Evolutionary conservation across 2,888 invertebrate species (phyloP).

Genomic region (Dicroscelio sp.): DNA sequence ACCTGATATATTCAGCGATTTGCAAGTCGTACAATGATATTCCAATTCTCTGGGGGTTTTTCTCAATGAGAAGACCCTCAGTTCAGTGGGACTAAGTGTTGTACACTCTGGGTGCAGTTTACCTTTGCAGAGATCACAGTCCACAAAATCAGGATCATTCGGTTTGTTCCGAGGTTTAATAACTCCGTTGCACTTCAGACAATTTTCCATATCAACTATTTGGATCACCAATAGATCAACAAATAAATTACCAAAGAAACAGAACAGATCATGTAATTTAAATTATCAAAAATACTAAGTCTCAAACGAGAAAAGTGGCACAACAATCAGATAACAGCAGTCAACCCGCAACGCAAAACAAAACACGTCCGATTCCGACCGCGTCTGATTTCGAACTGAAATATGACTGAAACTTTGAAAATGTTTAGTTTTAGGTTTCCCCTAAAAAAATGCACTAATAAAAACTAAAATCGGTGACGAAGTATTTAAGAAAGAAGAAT

Average conservation of each 20-base stretch:
- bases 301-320: no score
- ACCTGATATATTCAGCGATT: not conserved
- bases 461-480: no score
- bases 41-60: slow-evolving; percentile 2
- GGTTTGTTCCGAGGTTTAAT: not conserved
- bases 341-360: slow-evolving; percentile 9
- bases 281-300: no score
- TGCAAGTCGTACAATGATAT: not conserved
- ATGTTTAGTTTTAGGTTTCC: no score
- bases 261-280: no score
- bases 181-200: not conserved
- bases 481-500: no score
- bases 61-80: not conserved
- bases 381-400: no score
- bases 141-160: not conserved
- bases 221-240: no score
- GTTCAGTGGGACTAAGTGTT: not conserved
- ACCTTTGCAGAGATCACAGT: not conserved
- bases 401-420: no score
- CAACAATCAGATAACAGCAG: not conserved
- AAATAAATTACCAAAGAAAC: no score
- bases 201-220: not conserved
- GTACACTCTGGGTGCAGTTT: not conserved
- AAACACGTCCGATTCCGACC: not conserved
- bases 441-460: no score